phyloP scores from a whole-genome alignment of 2,888 invertebrate genomes.

The Mycalesis mineus region DNA sequence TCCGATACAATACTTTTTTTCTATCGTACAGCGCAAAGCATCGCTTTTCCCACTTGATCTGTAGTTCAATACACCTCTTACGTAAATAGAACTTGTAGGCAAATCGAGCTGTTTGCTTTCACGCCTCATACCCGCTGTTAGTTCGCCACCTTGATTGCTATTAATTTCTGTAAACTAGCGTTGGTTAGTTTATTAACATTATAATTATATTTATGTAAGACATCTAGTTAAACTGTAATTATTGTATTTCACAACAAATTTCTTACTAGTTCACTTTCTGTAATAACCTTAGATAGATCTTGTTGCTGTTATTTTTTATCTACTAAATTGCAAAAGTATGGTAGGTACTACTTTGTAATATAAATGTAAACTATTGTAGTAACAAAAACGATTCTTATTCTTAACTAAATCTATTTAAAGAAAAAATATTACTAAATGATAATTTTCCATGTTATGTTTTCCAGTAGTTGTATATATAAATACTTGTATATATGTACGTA shows the following conservation, averaged over 20 bases:
- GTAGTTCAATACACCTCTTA: slow-evolving; percentile 21
- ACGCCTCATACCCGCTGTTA: slow-evolving; percentile 3
- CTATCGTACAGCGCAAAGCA: no score
- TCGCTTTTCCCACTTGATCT: not conserved
- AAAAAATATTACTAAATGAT: no score
- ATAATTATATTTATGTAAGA: not conserved
- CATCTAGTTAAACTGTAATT: not conserved
- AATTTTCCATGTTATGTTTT: no score
- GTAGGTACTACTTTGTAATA: no score
- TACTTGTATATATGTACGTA: no score
- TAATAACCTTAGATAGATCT: not conserved
- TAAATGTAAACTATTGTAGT: no score
- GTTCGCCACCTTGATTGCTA: not conserved
- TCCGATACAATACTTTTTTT: no score
- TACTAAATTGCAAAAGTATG: not conserved
- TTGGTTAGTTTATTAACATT: not conserved
- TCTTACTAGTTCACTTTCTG: not conserved
- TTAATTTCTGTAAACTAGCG: not conserved
- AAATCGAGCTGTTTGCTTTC: slow-evolving; percentile 9
- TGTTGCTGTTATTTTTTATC: not conserved
- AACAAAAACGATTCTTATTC: no score
- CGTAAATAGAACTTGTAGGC: slow-evolving; percentile 18
- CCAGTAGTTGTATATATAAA: no score
- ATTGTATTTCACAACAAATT: not conserved
- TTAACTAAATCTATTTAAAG: no score